These are phyloP conservation scores for Abramis brama DNA, from an alignment of 2,113 vertebrate genomes.

Conservation along the genomic window DNA sequence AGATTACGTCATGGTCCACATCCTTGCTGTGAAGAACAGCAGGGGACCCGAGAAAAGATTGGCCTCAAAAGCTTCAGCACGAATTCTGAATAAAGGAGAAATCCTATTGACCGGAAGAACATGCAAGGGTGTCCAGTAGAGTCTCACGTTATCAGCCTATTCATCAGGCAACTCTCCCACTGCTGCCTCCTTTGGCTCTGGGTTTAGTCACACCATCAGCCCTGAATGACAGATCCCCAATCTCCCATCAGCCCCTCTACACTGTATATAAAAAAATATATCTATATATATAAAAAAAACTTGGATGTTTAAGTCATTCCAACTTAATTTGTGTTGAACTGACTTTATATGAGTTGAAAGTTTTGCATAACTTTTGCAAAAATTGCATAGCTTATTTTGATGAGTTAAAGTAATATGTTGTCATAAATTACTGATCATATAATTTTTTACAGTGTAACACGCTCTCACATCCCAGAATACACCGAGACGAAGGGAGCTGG, in stretches of 20 bases:
- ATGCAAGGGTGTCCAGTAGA: constrained; percentile 5
- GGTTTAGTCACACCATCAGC: neutral
- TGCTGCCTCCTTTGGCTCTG: constrained; percentile 9
- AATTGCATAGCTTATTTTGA: too few species aligned
- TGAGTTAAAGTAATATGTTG: too few species aligned
- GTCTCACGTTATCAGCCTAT: constrained; percentile 18
- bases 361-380: too few species aligned
- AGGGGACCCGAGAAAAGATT: constrained; percentile 7
- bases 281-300: too few species aligned
- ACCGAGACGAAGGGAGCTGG: neutral
- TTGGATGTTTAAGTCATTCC: too few species aligned
- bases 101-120: constrained; percentile 44
- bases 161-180: neutral
- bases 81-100: constrained; percentile 15
- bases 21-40: constrained; percentile 38
- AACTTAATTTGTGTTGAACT: too few species aligned
- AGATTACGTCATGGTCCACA: constrained; percentile 37
- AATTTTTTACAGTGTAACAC: too few species aligned
- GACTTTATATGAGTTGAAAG: too few species aligned
- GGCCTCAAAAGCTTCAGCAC: constrained; percentile 45
- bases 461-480: neutral
- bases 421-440: too few species aligned
- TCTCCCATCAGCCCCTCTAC: neutral
- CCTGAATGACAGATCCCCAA: neutral
- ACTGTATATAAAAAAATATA: too few species aligned